Evolutionary conservation across 2,797 vertebrate genomes (phyloP).

Genomic region (Anniella stebbinsi): DNA sequence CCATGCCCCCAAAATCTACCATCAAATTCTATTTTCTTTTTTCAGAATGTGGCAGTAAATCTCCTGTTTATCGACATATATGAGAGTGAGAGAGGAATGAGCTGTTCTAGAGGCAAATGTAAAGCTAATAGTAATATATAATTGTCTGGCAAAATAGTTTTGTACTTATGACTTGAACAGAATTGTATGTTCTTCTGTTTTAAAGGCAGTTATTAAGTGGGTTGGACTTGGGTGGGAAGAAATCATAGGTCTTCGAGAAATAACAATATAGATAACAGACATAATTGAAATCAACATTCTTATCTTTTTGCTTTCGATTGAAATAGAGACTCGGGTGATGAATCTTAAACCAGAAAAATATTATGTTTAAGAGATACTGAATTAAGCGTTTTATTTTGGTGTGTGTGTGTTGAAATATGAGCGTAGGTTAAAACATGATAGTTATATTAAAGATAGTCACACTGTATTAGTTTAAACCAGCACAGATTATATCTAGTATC

Average conservation of each 20-base stretch:
- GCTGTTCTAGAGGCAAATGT: not conserved
- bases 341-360: not conserved
- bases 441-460: not conserved
- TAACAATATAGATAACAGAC: not conserved
- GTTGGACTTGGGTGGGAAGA: slow-evolving; percentile 6
- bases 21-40: not conserved
- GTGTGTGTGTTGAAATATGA: not conserved
- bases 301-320: not conserved
- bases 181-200: not conserved
- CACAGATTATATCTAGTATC: too few species aligned
- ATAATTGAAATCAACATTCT: not conserved
- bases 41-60: not conserved
- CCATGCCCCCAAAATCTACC: too few species aligned
- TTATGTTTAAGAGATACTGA: not conserved
- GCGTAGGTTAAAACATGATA: not conserved
- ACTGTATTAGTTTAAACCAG: not conserved
- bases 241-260: slow-evolving; percentile 11
- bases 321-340: not conserved
- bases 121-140: not conserved
- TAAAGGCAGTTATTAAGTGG: slow-evolving; percentile 6
- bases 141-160: slow-evolving; percentile 11
- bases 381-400: not conserved
- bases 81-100: not conserved
- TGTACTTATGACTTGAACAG: not conserved
- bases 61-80: not conserved